Percentiles rank a stretch among this genome's conserved stretches.
These are phyloP conservation scores for Gorilla gorilla DNA, from an alignment of 2,113 vertebrate genomes.

Conservation along the genomic window DNA sequence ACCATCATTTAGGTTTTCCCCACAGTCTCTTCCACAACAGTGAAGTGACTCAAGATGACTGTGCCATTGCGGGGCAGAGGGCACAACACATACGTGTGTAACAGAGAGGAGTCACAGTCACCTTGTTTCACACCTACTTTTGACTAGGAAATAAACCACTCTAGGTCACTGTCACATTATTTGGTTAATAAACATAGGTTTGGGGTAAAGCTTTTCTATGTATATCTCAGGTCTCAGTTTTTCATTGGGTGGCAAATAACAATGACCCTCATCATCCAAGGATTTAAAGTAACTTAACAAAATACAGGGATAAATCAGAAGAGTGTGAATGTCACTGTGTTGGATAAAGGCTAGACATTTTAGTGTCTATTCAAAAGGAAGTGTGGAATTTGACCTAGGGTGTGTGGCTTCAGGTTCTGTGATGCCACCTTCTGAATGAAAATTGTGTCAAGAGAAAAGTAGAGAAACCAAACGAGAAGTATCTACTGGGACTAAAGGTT, in stretches of 20 bases:
- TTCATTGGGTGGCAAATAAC: background rate
- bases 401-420: background rate
- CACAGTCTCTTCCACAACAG: background rate
- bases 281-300: background rate
- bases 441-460: background rate
- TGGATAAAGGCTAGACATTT: background rate
- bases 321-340: background rate
- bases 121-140: background rate
- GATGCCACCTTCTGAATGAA: background rate
- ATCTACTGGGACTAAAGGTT: background rate
- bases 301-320: background rate
- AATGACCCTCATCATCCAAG: background rate
- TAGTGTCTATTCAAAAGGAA: background rate
- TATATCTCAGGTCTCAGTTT: background rate
- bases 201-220: background rate
- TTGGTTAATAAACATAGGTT: background rate
- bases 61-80: background rate
- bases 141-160: background rate
- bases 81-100: background rate
- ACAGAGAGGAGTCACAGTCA: background rate
- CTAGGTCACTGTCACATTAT: background rate
- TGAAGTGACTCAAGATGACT: background rate
- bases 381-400: background rate
- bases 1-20: background rate
- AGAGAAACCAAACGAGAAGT: background rate